Percentiles rank a stretch among this genome's conserved stretches.
These are phyloP conservation scores for Vidua macroura DNA, from an alignment of 2,113 vertebrate species.

Conservation along the genomic window DNA sequence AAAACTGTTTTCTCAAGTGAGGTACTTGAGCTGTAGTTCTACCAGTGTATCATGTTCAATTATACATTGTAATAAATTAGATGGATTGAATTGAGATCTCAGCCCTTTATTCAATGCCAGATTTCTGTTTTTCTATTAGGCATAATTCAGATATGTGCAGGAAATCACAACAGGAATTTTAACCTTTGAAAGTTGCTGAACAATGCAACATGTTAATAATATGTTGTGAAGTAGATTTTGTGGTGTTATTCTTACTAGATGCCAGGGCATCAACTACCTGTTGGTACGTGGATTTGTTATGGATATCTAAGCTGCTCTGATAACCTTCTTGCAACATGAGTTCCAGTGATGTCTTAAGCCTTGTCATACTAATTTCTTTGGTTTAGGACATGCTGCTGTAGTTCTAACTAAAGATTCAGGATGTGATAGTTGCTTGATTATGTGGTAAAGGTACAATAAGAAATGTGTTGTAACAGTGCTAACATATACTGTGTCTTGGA, in stretches of 20 bases:
- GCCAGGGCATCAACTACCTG: neutral
- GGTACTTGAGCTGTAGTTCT: neutral
- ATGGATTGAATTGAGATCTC: neutral
- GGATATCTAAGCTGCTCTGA: neutral
- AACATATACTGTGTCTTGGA: neutral
- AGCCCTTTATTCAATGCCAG: neutral
- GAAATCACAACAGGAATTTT: neutral
- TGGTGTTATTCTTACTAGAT: neutral
- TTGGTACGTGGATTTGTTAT: neutral
- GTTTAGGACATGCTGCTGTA: neutral
- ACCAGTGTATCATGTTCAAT: neutral
- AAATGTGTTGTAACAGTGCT: neutral
- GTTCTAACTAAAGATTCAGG: neutral
- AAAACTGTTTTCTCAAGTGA: neutral
- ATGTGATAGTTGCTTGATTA: neutral
- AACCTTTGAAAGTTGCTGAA: neutral
- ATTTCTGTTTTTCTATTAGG: neutral
- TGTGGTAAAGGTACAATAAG: neutral
- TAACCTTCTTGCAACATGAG: neutral
- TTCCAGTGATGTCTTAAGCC: neutral
- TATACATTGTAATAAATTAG: neutral
- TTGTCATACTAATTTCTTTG: neutral
- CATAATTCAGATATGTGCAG: neutral
- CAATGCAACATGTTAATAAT: neutral
- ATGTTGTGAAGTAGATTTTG: conserved; percentile 23